Percentiles rank a stretch among this genome's conserved stretches.
These are phyloP conservation scores for Portevinia maculata DNA, from an alignment of 2,888 invertebrate species.

Conservation along the genomic window DNA sequence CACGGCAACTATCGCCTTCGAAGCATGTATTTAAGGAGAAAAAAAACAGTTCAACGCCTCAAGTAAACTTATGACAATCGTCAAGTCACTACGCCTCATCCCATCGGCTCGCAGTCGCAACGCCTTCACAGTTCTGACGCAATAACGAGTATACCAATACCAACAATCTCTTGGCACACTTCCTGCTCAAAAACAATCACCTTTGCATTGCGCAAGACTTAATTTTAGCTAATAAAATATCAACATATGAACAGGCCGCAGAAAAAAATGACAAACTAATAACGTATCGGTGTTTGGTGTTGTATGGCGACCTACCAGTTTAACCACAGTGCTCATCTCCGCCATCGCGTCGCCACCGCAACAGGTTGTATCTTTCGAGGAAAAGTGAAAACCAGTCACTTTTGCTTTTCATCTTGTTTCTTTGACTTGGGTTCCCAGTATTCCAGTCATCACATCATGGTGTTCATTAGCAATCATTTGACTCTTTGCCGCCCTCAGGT, in stretches of 20 bases:
- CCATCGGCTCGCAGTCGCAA: conserved; percentile 5
- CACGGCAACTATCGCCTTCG: neutral
- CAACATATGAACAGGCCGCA: conserved; percentile 39
- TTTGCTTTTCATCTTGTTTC: conserved; percentile 42
- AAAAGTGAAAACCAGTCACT: conserved; percentile 72
- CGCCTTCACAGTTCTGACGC: conserved; percentile 55
- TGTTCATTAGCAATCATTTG: conserved; percentile 71
- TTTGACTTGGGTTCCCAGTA: conserved; percentile 45
- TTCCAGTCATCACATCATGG: conserved; percentile 12
- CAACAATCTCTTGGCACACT: conserved; percentile 56
- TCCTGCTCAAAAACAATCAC: conserved; percentile 63
- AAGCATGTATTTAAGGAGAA: neutral
- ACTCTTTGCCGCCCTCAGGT: conserved; percentile 53
- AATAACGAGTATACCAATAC: conserved; percentile 22
- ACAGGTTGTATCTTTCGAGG: conserved; percentile 61
- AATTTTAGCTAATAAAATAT: conserved; percentile 71
- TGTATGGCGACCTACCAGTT: conserved; percentile 56
- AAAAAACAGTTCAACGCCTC: conserved; percentile 29
- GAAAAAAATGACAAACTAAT: conserved; percentile 55
- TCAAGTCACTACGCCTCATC: conserved; percentile 48
- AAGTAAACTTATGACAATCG: conserved; percentile 51
- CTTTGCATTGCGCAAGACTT: conserved; percentile 54
- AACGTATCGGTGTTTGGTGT: conserved; percentile 18
- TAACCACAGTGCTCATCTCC: conserved; percentile 66
- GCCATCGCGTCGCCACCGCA: conserved; percentile 3